These are phyloP conservation scores for Nannospalax galili DNA, from an alignment of 2,113 vertebrate genomes.

Conservation along the genomic window DNA sequence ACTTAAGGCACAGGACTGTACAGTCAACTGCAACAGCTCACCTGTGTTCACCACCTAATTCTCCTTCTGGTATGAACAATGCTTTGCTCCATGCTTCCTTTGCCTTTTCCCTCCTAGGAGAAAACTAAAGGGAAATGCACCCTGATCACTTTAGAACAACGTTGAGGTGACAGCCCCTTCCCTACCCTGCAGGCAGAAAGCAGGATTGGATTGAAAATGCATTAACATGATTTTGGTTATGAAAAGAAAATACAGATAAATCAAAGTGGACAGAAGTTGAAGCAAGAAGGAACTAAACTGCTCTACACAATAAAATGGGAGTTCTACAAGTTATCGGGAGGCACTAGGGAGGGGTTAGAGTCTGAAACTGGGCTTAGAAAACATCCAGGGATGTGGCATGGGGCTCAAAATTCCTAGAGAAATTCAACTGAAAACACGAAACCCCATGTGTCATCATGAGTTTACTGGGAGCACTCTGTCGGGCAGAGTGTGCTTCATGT, in stretches of 20 bases:
- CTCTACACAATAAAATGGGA: background rate
- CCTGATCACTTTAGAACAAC: background rate
- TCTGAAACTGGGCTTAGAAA: background rate
- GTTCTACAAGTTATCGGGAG: background rate
- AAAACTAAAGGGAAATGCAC: background rate
- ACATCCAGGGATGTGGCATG: background rate
- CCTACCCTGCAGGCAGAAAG: background rate
- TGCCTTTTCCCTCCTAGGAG: background rate
- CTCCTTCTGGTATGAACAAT: background rate
- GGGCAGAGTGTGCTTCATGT: too few relatives aligned
- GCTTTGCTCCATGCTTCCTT: background rate
- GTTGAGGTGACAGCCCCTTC: background rate
- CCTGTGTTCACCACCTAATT: background rate
- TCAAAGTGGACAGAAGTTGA: background rate
- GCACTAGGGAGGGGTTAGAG: background rate
- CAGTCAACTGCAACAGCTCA: too few relatives aligned
- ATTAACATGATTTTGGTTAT: background rate
- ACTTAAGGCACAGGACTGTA: fast-evolving
- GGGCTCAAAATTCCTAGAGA: background rate
- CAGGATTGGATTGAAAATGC: background rate
- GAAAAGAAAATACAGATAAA: background rate
- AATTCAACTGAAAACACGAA: background rate
- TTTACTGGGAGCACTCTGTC: background rate
- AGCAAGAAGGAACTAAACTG: background rate
- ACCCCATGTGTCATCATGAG: background rate